Conservation (phyloP, 2,888 invertebrate species). For the Siphonodentalium dalli region DNA sequence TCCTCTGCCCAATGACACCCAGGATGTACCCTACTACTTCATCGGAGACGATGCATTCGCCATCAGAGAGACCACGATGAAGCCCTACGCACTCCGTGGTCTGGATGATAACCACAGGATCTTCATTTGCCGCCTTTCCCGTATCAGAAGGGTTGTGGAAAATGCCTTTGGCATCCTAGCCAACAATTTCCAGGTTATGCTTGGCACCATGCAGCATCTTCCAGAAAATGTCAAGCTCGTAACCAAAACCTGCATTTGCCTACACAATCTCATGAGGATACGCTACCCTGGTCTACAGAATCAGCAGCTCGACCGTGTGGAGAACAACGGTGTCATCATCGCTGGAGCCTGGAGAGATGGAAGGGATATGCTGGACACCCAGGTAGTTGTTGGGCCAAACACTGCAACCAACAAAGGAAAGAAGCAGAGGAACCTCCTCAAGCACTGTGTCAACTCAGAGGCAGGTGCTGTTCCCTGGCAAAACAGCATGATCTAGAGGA, state of each 20-base stretch:
- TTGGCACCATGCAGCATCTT: conserved; percentile 28
- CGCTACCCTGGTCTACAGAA: conserved; percentile 27
- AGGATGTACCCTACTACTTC: conserved; percentile 28
- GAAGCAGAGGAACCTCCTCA: conserved; percentile 8
- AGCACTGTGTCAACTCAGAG: conserved; percentile 9
- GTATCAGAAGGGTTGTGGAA: conserved; percentile 29
- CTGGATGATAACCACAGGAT: conserved; percentile 14
- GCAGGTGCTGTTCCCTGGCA: conserved; percentile 11
- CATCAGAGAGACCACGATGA: conserved; percentile 26
- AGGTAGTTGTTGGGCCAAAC: conserved; percentile 14
- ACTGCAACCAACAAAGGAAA: conserved; percentile 14
- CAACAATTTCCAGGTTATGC: conserved; percentile 29
- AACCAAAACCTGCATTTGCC: conserved; percentile 14
- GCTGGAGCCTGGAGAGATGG: conserved; percentile 32
- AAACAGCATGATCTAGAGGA: conserved; percentile 1
- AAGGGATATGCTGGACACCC: conserved; percentile 22
- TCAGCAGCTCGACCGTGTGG: conserved; percentile 23
- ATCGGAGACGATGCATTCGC: conserved; percentile 29
- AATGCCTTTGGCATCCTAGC: conserved; percentile 40
- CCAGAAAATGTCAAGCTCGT: conserved; percentile 17
- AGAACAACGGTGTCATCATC: conserved; percentile 22
- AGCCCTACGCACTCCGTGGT: conserved; percentile 18
- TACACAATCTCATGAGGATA: conserved; percentile 35
- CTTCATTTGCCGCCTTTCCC: conserved; percentile 26
- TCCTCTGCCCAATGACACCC: conserved; percentile 28